Evolutionary conservation across 2,797 vertebrate species (phyloP), one percentile per base, ranked within the genome.

Genomic region (Harpagifer antarcticus): DNA sequence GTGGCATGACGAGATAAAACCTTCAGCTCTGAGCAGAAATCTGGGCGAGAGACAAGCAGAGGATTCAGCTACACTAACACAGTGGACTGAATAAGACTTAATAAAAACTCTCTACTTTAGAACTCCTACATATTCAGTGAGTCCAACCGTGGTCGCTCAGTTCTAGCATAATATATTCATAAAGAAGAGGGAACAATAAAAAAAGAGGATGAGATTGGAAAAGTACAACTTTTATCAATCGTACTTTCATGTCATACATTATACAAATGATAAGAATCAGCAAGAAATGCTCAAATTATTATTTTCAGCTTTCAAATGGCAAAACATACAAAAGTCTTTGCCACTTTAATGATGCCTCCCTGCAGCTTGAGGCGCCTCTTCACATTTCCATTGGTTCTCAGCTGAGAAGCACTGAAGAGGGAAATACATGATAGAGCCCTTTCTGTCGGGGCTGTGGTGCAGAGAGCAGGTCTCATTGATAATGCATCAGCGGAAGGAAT

Each of bases 401-500:
- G 73, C 50, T 71, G 72, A 76, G 71, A 79, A 45, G 74, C 88
- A 85, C 72, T 64, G 74, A 76, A 70, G 80, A 78, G 49, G 59
- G 76, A 90, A 86, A 88, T 78, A 76, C 72, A 82, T 78, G 83
- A 79, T 78, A 31, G 74, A 87, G 74, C 59, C 77, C 65, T 81
- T 77, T 86, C 73, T 78, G 74, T 79, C 79, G 54, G 72, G 68
- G 82, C 78, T 71, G 66, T 80, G 85, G 87, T 84, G 90, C 86
- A 84, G 62, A 82, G 82, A 87, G 63, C 33, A 44, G 70, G 50
- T 82, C 89, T 94, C 93, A 94, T 94, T 93, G 93, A 93, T 95
- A 93, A 94, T 94, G 90, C 91, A 94, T 90, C 92, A 91, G 87
- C 63, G 82, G 86, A 49, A 79, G 81, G 85, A 89, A 93, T 91